These are phyloP conservation scores for Salvelinus fontinalis DNA, from an alignment of 2,113 vertebrate species.

Conservation along the genomic window DNA sequence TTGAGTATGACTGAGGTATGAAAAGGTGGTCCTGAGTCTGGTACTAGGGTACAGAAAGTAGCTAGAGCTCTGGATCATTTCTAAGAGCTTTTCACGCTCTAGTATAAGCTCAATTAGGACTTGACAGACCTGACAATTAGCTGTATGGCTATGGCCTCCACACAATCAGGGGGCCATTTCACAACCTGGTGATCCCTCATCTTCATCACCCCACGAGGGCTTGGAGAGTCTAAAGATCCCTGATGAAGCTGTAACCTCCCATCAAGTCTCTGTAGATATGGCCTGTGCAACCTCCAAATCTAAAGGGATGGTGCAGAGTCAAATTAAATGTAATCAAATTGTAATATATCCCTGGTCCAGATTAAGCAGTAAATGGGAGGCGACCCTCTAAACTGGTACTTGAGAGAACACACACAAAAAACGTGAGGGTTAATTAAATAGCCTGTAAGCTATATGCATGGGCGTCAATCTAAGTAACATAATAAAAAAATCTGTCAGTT, in stretches of 20 bases:
- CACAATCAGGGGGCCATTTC: constrained; percentile 23
- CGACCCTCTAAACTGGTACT: too few relatives aligned
- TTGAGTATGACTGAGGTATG: too few relatives aligned
- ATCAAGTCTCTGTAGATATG: constrained; percentile 6
- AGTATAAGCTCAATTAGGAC: constrained; percentile 12
- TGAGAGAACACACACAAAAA: too few relatives aligned
- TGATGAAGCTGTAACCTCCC: constrained; percentile 24
- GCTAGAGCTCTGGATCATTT: neutral
- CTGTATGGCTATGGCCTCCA: neutral
- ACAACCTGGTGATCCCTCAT: constrained; percentile 31
- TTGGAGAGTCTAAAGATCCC: constrained; percentile 5
- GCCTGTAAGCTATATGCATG: too few relatives aligned
- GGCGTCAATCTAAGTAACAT: too few relatives aligned
- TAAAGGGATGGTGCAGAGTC: too few relatives aligned
- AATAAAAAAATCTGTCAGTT: too few relatives aligned
- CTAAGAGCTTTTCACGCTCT: constrained; percentile 2
- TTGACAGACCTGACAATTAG: constrained; percentile 25
- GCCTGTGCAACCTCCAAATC: constrained; percentile 1
- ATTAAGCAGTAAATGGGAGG: too few relatives aligned
- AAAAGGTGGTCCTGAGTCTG: too few relatives aligned
- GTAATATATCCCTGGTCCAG: too few relatives aligned
- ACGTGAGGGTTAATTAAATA: too few relatives aligned
- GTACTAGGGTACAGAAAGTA: neutral
- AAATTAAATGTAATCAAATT: too few relatives aligned
- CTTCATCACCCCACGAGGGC: neutral